Conservation (phyloP, 2,113 vertebrate genomes). For the Datnioides undecimradiatus region DNA sequence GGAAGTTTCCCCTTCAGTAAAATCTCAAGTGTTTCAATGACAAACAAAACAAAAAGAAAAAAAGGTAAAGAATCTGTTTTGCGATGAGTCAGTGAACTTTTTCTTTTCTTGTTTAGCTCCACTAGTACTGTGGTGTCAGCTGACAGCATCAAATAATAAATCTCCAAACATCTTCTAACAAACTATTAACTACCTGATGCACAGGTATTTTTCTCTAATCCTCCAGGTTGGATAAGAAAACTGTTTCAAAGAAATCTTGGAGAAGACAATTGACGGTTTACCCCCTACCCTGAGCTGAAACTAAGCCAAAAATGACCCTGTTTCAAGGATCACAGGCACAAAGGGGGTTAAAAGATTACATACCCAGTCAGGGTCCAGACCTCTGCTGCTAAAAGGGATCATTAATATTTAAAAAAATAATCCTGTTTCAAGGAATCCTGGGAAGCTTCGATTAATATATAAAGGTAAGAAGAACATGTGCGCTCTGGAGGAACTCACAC, state of each 20-base stretch:
- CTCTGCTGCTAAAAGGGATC: slow-evolving; percentile 21
- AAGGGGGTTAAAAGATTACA: slow-evolving; percentile 1
- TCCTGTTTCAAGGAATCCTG: slow-evolving; percentile 19
- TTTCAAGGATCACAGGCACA: not conserved
- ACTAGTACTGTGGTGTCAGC: not conserved
- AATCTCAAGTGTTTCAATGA: no score
- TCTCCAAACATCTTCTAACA: not conserved
- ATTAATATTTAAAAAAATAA: slow-evolving; percentile 49
- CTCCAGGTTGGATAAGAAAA: not conserved
- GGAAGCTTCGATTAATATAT: slow-evolving; percentile 15
- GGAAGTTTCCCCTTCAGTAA: no score
- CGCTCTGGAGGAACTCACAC: not conserved
- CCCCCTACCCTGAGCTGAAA: not conserved
- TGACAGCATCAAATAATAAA: not conserved
- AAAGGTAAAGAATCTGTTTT: no score
- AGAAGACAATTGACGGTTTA: not conserved
- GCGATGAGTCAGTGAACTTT: no score
- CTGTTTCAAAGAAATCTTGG: not conserved
- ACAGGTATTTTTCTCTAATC: not conserved
- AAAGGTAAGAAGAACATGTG: slow-evolving; percentile 11
- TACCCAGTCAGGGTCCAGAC: not conserved
- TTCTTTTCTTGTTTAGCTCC: not conserved
- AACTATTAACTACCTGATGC: not conserved
- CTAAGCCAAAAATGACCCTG: not conserved
- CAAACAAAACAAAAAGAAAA: no score